Evolutionary conservation across 2,113 vertebrate genomes (phyloP), one percentile per base, ranked within the genome.

Genomic region (Embiotoca jacksoni): DNA sequence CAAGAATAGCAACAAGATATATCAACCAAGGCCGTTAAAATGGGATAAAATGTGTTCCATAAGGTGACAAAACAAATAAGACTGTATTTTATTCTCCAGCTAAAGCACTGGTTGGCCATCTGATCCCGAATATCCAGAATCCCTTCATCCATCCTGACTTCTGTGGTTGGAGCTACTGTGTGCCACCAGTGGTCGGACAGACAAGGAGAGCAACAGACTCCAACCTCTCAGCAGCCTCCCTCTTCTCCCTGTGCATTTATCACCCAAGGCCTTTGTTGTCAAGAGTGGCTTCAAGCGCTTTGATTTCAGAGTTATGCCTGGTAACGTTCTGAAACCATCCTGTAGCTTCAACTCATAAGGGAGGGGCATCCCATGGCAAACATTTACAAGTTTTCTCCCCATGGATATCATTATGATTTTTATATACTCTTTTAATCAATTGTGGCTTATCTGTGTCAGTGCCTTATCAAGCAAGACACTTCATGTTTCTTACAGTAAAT

Each of bases 31-130:
- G 3, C 7, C 14, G 3, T 16, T 54, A 23, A 44, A 68, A 50
- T 14, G 7, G 6, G 49, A 44, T 49, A 0, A 31, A 15, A 46
- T 3, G 35, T 15, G 39, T 44, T 8, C 35, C 4, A 33, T 52
- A 5, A 39, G 39, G 11, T 58, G 46, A 50, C 13, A 60, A 57
- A 73, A 49, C 8, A 36, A 8, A 33, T 6, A 55, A 33, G 5
- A 31, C 30, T 77, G 23, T 44, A 1, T 66, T 65, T 63, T 80
- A 41, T 89, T 71, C 90, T 90, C 9, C 90, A 95, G 95, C 92
- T 95, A 57, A 93, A 50, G 36, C 95, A 95, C 61, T 95, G 95
- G 95, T 78, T 95, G 88, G 90, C 94, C 83, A 95, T 95, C 79
- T 95, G 91, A 95, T 77, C 66, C 41, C 32, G 54, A 39, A 53